phyloP scores from a whole-genome alignment of 2,113 vertebrate genomes.

The Caranx ignobilis region DNA sequence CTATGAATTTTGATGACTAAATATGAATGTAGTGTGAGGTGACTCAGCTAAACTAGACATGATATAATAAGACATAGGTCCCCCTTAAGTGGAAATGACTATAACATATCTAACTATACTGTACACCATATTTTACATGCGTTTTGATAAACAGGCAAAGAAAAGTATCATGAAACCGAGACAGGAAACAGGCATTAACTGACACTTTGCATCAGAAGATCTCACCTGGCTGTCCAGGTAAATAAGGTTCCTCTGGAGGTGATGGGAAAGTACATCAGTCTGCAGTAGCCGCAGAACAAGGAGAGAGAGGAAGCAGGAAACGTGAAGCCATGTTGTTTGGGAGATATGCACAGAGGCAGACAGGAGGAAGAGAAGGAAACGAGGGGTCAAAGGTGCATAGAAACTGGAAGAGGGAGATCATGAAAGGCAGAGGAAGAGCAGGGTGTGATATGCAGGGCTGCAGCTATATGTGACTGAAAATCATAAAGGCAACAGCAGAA shows the following conservation, averaged over 20 bases:
- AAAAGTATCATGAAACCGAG: neutral
- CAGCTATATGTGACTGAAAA: neutral
- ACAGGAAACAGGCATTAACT: neutral
- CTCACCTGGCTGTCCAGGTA: conserved; percentile 99
- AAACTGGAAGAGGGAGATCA: neutral
- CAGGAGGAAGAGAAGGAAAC: neutral
- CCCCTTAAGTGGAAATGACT: neutral
- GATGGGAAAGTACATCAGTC: conserved; percentile 98
- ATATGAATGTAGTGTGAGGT: neutral
- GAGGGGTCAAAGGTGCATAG: conserved; percentile 3
- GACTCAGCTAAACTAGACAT: neutral
- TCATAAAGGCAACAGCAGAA: too few species aligned
- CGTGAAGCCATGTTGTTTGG: conserved; percentile 4
- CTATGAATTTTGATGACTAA: neutral
- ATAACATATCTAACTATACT: neutral
- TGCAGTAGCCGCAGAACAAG: conserved; percentile 81
- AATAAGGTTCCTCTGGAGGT: conserved; percentile 97
- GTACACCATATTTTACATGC: neutral
- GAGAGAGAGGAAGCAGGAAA: conserved; percentile 38
- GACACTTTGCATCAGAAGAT: conserved; percentile 5
- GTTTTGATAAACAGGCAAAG: neutral
- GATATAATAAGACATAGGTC: neutral
- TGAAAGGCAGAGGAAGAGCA: neutral
- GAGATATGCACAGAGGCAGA: neutral
- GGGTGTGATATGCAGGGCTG: neutral